phyloP scores from a whole-genome alignment of 2,797 vertebrate genomes.

The Zalophus californianus region DNA sequence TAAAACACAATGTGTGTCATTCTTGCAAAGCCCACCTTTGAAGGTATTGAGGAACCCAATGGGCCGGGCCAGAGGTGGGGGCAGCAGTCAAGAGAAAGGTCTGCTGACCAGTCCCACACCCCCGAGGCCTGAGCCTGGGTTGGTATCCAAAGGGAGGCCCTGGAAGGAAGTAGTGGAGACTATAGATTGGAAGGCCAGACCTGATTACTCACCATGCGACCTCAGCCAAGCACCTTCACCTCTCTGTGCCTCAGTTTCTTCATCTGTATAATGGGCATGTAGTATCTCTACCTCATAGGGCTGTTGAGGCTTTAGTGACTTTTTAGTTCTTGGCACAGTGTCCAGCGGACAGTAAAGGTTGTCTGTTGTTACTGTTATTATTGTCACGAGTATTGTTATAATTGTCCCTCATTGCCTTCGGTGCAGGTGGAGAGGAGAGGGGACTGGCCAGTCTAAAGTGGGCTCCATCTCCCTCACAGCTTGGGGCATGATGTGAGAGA shows the following conservation, averaged over 20 bases:
- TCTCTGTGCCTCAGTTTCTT: neutral
- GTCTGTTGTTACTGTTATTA: neutral
- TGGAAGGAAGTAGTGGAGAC: neutral
- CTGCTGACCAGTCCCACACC: too few species aligned
- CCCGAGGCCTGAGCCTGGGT: neutral
- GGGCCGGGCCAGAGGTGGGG: neutral
- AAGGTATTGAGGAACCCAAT: neutral
- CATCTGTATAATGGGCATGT: neutral
- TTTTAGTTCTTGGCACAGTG: neutral
- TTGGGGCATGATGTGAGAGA: neutral
- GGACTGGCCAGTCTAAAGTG: neutral
- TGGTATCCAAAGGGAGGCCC: neutral
- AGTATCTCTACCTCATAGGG: neutral
- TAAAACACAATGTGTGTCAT: neutral
- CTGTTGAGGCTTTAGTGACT: neutral
- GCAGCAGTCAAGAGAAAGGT: neutral
- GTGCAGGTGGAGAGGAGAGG: neutral
- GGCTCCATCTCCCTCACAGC: neutral
- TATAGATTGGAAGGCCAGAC: neutral
- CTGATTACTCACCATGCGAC: neutral
- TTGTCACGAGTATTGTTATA: neutral
- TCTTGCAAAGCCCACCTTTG: neutral
- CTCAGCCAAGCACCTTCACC: neutral
- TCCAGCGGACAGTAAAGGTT: neutral
- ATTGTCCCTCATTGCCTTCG: neutral